Conservation (phyloP, 1,140 invertebrate genomes). For the Diorhabda sublineata region DNA sequence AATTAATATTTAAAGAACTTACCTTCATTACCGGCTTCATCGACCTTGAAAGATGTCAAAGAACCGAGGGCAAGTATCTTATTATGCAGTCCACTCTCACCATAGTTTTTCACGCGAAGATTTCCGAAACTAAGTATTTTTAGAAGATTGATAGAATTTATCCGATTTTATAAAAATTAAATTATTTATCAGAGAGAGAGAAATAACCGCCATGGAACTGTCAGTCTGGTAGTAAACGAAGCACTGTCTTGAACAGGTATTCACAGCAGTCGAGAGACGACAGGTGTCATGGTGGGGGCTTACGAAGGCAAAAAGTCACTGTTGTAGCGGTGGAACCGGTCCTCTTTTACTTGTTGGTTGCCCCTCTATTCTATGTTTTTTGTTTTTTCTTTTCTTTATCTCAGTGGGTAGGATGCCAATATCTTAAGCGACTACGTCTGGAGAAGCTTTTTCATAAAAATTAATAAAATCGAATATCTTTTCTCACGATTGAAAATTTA, state of each 20-base stretch:
- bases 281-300: slow-evolving; percentile 10
- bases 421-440: neutral
- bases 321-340: slow-evolving; percentile 9
- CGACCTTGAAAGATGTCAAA: slow-evolving; percentile 1
- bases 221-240: slow-evolving; percentile 9
- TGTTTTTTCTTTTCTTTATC: neutral
- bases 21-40: neutral
- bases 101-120: neutral
- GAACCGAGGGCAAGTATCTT: neutral
- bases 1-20: neutral
- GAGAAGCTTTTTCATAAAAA: too few species aligned
- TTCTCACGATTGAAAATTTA: too few species aligned
- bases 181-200: neutral
- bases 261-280: slow-evolving; percentile 5
- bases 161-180: neutral
- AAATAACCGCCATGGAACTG: slow-evolving; percentile 6
- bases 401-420: neutral
- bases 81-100: neutral
- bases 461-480: too few species aligned
- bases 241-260: slow-evolving; percentile 9
- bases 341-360: slow-evolving; percentile 6
- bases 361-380: neutral
- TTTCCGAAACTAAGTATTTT: neutral
- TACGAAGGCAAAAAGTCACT: slow-evolving; percentile 15
- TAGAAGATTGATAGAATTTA: neutral